Conservation (phyloP, 1,140 invertebrate genomes). For the Dendrolimus kikuchii region DNA sequence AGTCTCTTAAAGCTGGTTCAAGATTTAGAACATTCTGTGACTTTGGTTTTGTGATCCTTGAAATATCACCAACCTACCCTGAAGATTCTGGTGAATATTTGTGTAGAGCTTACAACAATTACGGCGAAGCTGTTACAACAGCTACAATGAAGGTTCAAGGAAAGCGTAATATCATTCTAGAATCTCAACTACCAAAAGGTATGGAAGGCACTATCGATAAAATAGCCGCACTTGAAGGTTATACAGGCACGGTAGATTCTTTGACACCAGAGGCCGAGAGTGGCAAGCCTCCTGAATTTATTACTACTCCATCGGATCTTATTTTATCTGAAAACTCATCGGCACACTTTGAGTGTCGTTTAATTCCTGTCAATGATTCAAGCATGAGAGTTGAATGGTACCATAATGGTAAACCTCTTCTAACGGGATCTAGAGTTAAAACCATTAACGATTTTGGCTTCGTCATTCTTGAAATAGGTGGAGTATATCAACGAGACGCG, state of each 20-base stretch:
- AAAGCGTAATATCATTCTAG: constrained; percentile 92
- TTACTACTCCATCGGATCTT: constrained; percentile 89
- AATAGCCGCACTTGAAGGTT: constrained; percentile 93
- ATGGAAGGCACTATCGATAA: constrained; percentile 95
- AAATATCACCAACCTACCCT: constrained; percentile 95
- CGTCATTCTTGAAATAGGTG: constrained; percentile 92
- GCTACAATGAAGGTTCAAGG: constrained; percentile 92
- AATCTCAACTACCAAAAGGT: constrained; percentile 92
- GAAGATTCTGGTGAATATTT: constrained; percentile 96
- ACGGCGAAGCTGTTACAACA: constrained; percentile 94
- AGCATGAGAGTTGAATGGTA: constrained; percentile 97
- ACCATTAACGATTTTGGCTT: constrained; percentile 96
- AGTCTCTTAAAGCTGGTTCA: constrained; percentile 89
- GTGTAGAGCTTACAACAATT: constrained; percentile 91
- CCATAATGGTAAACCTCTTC: constrained; percentile 93
- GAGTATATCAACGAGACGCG: constrained; percentile 89
- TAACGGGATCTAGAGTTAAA: constrained; percentile 90
- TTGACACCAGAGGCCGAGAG: constrained; percentile 83
- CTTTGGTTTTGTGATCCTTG: constrained; percentile 94
- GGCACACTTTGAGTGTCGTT: constrained; percentile 93
- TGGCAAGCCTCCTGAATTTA: constrained; percentile 93
- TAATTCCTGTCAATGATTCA: constrained; percentile 92
- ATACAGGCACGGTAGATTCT: constrained; percentile 77
- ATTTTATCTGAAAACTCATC: constrained; percentile 90
- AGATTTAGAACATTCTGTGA: constrained; percentile 95